A percentile compares a stretch with the other conserved stretches of the same genome.
phyloP scores from a whole-genome alignment of 2,113 vertebrate genomes.

The Cepphus grylle region DNA sequence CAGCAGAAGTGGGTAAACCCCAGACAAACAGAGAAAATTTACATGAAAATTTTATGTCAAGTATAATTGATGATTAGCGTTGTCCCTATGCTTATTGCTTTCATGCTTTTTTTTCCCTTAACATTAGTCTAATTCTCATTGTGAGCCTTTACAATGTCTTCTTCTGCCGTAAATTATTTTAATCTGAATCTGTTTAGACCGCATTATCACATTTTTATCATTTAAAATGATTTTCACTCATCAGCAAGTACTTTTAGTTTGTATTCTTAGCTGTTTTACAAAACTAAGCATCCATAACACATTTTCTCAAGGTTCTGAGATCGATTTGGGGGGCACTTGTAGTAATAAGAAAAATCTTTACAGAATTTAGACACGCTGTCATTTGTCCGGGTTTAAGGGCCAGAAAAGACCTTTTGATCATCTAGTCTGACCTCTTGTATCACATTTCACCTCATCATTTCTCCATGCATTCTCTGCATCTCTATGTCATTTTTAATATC shows the following conservation, averaged over 20 bases:
- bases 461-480: neutral
- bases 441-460: neutral
- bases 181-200: neutral
- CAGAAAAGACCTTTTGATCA: neutral
- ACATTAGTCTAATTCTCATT: neutral
- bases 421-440: neutral
- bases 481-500: neutral
- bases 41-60: neutral
- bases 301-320: neutral
- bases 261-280: neutral
- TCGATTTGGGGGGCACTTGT: fast-evolving
- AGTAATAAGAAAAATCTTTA: neutral
- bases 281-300: neutral
- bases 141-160: neutral
- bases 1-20: neutral
- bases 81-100: neutral
- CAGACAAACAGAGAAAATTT: neutral
- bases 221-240: neutral
- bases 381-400: neutral
- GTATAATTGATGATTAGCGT: neutral
- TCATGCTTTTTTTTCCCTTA: neutral
- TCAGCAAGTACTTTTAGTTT: neutral
- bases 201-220: neutral
- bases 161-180: neutral
- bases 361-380: neutral